Evolutionary conservation across 2,888 invertebrate species (phyloP).

Genomic region (Nycteola revayana): DNA sequence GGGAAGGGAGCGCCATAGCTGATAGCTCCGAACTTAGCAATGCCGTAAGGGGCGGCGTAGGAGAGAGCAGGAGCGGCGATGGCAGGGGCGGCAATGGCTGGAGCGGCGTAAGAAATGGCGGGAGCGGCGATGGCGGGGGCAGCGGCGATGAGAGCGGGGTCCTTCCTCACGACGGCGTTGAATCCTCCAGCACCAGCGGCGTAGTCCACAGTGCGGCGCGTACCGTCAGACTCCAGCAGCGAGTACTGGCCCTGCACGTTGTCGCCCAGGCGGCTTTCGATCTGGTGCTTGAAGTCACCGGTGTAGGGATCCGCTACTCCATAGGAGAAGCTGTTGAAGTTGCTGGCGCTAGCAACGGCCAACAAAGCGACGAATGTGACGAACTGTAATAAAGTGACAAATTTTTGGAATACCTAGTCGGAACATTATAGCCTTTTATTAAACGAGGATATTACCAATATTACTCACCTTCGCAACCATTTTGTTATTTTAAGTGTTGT

Average conservation of each 20-base stretch:
- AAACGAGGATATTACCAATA: too few species aligned
- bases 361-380: slow-evolving; percentile 68
- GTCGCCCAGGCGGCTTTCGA: slow-evolving; percentile 84
- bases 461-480: slow-evolving; percentile 73
- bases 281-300: slow-evolving; percentile 80
- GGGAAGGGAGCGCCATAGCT: slow-evolving; percentile 24
- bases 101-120: slow-evolving; percentile 48
- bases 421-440: too few species aligned
- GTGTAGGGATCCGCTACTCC: slow-evolving; percentile 74
- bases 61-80: slow-evolving; percentile 42
- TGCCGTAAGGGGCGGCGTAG: slow-evolving; percentile 25
- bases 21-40: slow-evolving; percentile 1
- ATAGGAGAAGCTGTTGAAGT: slow-evolving; percentile 71
- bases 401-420: too few species aligned
- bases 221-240: slow-evolving; percentile 82
- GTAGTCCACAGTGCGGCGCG: slow-evolving; percentile 84
- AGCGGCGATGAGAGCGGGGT: slow-evolving; percentile 58
- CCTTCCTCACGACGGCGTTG: slow-evolving; percentile 80
- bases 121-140: too few species aligned
- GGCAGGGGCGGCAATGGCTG: too few species aligned
- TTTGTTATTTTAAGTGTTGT: slow-evolving; percentile 46
- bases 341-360: slow-evolving; percentile 67
- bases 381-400: too few species aligned
- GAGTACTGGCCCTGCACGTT: slow-evolving; percentile 81
- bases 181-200: slow-evolving; percentile 79